Evolutionary conservation across 1,140 invertebrate species (phyloP).

Genomic region (Bombus balteatus): DNA sequence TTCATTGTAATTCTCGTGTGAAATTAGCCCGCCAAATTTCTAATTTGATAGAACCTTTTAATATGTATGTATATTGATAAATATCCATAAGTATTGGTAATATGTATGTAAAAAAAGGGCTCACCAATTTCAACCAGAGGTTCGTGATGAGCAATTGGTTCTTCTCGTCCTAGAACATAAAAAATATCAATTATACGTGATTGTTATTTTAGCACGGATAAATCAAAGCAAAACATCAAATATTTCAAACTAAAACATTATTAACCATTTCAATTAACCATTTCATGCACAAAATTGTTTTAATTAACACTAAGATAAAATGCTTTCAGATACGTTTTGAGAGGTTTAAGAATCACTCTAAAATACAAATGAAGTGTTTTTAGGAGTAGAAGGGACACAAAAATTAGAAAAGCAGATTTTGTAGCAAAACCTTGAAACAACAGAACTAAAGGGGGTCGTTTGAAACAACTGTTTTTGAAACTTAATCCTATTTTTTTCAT

Average conservation of each 20-base stretch:
- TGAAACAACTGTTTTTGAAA: neutral
- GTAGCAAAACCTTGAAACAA: neutral
- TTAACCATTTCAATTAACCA: no score
- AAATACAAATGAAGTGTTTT: neutral
- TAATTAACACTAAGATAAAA: neutral
- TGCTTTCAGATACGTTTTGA: neutral
- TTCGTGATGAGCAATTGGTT: constrained; percentile 96
- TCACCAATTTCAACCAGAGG: constrained; percentile 96
- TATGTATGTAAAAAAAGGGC: constrained; percentile 65
- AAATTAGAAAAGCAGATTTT: neutral
- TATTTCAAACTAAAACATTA: no score
- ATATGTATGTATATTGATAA: no score
- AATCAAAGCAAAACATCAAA: neutral
- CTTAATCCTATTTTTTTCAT: neutral
- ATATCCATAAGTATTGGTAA: neutral
- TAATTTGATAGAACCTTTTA: neutral
- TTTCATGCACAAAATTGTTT: neutral
- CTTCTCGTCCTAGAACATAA: constrained; percentile 91
- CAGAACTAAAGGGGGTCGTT: neutral
- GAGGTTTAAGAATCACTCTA: neutral
- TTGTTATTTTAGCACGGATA: neutral
- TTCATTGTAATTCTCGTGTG: neutral
- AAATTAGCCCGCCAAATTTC: neutral
- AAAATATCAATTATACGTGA: neutral
- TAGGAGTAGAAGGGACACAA: neutral